A percentile compares a stretch with the other conserved stretches of the same genome.
Evolutionary conservation across 2,797 vertebrate species (phyloP).

Genomic region (Ficedula albicollis): DNA sequence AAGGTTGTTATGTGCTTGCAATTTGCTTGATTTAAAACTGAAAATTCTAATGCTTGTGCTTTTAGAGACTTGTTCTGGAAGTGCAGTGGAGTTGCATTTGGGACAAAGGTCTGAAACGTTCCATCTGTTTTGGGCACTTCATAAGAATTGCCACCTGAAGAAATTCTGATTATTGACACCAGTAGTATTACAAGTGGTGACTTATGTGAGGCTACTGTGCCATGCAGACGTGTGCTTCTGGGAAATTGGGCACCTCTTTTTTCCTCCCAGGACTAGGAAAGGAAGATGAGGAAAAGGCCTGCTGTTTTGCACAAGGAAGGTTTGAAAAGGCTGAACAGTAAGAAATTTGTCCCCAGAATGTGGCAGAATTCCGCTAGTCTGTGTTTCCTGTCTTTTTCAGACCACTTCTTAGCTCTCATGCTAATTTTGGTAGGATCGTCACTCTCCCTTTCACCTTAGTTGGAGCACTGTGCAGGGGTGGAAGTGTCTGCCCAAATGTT

Average conservation of each 20-base stretch:
- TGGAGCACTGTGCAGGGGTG: background rate
- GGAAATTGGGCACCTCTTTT: background rate
- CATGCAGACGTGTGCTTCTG: fast-evolving
- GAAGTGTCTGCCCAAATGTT: background rate
- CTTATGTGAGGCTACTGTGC: background rate
- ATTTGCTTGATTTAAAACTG: background rate
- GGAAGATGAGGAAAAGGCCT: background rate
- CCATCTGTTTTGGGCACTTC: background rate
- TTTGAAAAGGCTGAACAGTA: background rate
- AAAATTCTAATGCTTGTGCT: background rate
- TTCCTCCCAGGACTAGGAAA: background rate
- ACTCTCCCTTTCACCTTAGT: background rate
- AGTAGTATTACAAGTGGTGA: background rate
- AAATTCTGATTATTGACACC: background rate
- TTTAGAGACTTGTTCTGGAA: background rate
- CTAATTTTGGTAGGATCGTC: background rate
- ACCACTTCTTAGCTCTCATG: background rate
- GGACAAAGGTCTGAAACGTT: background rate
- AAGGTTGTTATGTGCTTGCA: background rate
- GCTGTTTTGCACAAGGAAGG: background rate
- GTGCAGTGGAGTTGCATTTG: background rate
- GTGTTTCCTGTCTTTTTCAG: background rate
- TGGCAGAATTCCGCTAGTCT: background rate
- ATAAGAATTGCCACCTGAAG: background rate
- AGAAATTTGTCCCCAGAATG: background rate